phyloP scores from a whole-genome alignment of 2,113 vertebrate genomes.

The Chrysemys picta region DNA sequence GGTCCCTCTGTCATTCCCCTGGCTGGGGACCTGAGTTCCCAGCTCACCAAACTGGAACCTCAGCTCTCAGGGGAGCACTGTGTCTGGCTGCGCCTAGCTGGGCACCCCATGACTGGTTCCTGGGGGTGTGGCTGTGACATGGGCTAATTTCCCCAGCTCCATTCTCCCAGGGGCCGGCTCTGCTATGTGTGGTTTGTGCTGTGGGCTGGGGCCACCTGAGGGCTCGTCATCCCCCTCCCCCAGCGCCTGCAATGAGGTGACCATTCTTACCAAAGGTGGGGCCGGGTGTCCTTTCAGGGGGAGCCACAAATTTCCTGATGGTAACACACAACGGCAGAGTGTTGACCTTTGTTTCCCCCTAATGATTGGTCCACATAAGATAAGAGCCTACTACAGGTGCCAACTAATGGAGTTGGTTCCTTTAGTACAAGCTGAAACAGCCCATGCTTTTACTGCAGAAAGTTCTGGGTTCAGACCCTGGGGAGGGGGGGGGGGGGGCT shows the following conservation, averaged over 20 bases:
- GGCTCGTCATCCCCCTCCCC: neutral
- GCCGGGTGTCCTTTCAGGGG: neutral
- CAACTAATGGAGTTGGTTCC: neutral
- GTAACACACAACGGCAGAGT: neutral
- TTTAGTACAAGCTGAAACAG: neutral
- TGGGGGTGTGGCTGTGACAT: too few relatives aligned
- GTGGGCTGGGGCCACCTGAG: neutral
- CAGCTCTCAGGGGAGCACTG: neutral
- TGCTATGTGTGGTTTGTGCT: too few relatives aligned
- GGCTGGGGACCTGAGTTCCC: neutral
- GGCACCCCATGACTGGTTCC: too few relatives aligned
- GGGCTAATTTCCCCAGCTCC: too few relatives aligned
- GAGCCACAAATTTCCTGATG: neutral
- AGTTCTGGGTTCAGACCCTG: neutral
- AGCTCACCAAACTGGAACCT: too few relatives aligned
- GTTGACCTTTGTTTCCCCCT: too few relatives aligned
- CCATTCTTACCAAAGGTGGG: neutral
- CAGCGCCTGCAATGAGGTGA: neutral
- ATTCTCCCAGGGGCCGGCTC: too few relatives aligned
- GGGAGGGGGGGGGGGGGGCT: too few relatives aligned
- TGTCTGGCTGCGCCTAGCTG: neutral
- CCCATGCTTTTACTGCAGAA: neutral
- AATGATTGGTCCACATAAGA: neutral
- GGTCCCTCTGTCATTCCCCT: too few relatives aligned
- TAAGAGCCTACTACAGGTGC: neutral